These are phyloP conservation scores for Pseudococcus longispinus DNA, from an alignment of 2,888 invertebrate species.

Conservation along the genomic window DNA sequence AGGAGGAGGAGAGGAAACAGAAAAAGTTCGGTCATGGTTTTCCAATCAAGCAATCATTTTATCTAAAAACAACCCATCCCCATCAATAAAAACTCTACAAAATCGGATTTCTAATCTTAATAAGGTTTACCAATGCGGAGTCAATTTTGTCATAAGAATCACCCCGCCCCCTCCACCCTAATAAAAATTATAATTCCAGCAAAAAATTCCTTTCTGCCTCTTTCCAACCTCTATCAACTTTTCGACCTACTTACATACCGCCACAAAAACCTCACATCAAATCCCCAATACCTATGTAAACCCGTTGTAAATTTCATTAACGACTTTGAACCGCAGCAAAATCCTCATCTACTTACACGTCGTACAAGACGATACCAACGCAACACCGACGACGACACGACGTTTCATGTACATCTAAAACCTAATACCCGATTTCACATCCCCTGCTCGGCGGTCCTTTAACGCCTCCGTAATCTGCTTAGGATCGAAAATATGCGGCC, in stretches of 20 bases:
- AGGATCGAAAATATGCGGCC: conserved; percentile 36
- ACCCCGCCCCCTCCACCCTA: neutral
- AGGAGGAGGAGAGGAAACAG: too few species aligned
- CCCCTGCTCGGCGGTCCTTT: neutral
- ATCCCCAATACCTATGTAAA: neutral
- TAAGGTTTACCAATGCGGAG: neutral
- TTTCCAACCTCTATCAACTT: neutral
- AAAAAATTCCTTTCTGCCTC: neutral
- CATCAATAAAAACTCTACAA: too few species aligned
- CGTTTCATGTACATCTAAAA: neutral
- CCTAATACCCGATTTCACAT: neutral
- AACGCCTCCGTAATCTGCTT: neutral
- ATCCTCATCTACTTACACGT: conserved; percentile 6
- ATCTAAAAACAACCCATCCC: neutral
- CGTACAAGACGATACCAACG: neutral
- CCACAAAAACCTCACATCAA: neutral
- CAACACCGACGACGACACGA: neutral
- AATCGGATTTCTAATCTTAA: neutral
- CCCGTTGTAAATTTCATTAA: conserved; percentile 11
- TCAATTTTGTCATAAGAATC: neutral
- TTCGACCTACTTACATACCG: neutral
- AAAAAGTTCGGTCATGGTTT: too few species aligned
- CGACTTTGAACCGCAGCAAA: neutral
- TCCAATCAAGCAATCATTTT: too few species aligned
- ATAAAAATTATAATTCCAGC: neutral